Conservation (phyloP, 1,140 invertebrate genomes). For the Xylocopa sonorina region DNA sequence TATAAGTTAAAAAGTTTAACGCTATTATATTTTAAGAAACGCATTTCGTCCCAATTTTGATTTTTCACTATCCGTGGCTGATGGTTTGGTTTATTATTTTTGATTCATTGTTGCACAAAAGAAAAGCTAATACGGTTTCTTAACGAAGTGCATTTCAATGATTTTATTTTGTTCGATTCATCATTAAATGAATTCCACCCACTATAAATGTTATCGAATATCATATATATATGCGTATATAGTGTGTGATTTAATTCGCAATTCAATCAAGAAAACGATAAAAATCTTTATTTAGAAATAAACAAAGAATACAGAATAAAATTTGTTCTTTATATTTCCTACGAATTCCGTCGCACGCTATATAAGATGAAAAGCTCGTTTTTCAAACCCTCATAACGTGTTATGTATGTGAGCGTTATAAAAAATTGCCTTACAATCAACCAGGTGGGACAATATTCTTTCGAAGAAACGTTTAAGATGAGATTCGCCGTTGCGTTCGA, state of each 20-base stretch:
- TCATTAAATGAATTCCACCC: background rate
- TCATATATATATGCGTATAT: background rate
- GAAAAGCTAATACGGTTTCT: background rate
- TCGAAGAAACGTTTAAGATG: constrained; percentile 98
- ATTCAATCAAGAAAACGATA: no score
- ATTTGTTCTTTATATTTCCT: background rate
- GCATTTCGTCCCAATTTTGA: background rate
- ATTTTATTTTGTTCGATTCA: background rate
- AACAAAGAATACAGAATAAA: no score
- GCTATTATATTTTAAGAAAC: background rate
- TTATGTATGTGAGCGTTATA: background rate
- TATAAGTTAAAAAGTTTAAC: background rate
- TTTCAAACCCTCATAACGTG: background rate
- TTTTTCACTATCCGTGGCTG: background rate
- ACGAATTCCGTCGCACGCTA: background rate
- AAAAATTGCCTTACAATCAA: constrained; percentile 7
- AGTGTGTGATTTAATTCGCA: no score
- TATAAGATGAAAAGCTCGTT: constrained; percentile 1
- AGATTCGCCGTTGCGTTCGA: constrained; percentile 93
- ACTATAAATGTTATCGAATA: background rate
- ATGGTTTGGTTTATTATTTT: background rate
- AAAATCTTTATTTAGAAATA: no score
- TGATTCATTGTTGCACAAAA: background rate
- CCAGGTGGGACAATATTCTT: constrained; percentile 96
- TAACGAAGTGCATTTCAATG: background rate